These are phyloP conservation scores for Philaenus spumarius DNA, from an alignment of 1,140 invertebrate species.

Conservation along the genomic window DNA sequence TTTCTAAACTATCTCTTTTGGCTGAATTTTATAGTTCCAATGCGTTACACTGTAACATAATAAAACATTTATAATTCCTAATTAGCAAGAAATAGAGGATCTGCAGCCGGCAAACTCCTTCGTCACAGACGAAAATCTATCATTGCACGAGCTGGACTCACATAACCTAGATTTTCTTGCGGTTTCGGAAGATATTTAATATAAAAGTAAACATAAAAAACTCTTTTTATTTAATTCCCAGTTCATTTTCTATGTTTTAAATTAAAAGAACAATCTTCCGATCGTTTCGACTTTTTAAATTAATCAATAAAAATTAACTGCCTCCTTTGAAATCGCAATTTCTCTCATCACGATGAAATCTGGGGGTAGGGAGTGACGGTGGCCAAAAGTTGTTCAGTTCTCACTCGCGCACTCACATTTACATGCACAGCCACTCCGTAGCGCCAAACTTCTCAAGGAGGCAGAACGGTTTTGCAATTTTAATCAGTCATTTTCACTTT, in stretches of 20 bases:
- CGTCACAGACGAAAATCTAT: background rate
- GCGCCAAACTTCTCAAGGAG: slow-evolving; percentile 10
- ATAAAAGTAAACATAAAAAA: background rate
- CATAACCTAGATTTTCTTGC: no score
- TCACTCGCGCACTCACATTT: background rate
- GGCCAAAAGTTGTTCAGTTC: slow-evolving; percentile 6
- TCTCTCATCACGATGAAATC: background rate
- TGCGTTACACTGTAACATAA: background rate
- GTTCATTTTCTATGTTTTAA: background rate
- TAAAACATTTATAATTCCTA: no score
- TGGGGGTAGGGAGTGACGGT: slow-evolving; percentile 12
- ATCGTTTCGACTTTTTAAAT: background rate
- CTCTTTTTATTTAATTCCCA: background rate
- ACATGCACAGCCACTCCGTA: slow-evolving; percentile 2
- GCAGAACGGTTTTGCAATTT: background rate
- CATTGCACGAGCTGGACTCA: no score
- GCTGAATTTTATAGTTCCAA: background rate
- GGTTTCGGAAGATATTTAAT: background rate
- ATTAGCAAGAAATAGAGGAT: background rate
- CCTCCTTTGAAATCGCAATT: slow-evolving; percentile 3
- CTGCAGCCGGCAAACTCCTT: background rate
- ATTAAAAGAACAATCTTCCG: background rate
- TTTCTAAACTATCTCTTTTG: background rate
- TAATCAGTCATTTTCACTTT: slow-evolving; percentile 13
- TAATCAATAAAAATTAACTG: slow-evolving; percentile 14